Evolutionary conservation across 37 sponge, comb jelly and placozoan species (phyloP).

Genomic region (Geodia barretti): DNA sequence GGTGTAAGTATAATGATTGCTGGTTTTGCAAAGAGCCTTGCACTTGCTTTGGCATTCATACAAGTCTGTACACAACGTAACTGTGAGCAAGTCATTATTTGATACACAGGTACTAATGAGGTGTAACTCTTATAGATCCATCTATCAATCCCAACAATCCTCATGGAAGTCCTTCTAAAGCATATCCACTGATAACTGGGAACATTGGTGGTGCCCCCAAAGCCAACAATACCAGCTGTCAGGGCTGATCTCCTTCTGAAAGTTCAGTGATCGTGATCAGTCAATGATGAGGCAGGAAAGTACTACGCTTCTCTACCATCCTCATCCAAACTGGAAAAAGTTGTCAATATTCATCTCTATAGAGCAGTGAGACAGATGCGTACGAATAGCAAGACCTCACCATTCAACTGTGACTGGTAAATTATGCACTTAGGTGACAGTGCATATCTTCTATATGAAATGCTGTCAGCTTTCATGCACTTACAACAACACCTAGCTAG

Average conservation of each 20-base stretch:
- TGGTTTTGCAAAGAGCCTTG: too few relatives aligned
- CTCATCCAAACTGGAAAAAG: not conserved
- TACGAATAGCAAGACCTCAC: not conserved
- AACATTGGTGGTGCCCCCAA: not conserved
- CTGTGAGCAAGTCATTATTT: too few relatives aligned
- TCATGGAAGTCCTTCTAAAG: not conserved
- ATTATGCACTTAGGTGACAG: too few relatives aligned
- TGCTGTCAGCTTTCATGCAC: too few relatives aligned
- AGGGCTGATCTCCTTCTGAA: not conserved
- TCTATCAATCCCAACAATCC: not conserved
- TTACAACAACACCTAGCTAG: too few relatives aligned
- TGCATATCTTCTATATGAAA: not conserved
- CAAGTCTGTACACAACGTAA: too few relatives aligned
- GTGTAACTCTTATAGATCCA: too few relatives aligned
- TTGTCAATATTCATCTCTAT: not conserved
- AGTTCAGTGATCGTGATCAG: not conserved
- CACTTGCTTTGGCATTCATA: too few relatives aligned
- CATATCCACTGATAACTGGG: not conserved
- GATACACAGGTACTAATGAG: too few relatives aligned
- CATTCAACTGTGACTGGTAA: not conserved
- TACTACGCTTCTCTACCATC: not conserved
- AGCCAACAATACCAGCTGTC: not conserved
- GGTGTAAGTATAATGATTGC: too few relatives aligned
- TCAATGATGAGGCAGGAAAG: not conserved
- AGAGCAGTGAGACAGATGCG: not conserved